Percentiles rank a stretch among this genome's conserved stretches.
Conservation (phyloP, 2,888 invertebrate species). For the Diarsia brunnea region DNA sequence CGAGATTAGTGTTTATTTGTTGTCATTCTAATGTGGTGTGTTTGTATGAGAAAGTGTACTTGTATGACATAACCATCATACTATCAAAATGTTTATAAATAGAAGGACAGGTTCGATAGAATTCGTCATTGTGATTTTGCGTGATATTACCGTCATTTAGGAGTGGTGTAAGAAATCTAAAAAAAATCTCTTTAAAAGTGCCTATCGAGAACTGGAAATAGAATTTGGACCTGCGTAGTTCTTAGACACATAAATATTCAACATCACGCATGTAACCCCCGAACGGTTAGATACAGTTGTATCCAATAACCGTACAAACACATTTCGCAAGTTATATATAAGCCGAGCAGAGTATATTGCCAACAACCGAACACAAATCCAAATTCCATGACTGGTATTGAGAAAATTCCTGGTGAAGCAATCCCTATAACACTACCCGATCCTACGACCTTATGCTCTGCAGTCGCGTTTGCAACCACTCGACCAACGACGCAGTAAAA, state of each 20-base stretch:
- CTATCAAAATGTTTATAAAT: constrained; percentile 26
- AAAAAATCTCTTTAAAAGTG: neutral
- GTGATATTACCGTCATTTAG: neutral
- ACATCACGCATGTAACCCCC: no score
- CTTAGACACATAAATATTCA: neutral
- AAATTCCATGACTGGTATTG: no score
- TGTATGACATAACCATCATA: constrained; percentile 38
- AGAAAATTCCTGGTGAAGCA: no score
- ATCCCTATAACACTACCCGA: no score
- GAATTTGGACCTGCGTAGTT: neutral
- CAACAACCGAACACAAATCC: no score
- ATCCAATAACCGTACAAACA: neutral
- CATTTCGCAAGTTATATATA: neutral
- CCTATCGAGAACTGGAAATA: neutral
- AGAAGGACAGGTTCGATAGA: neutral
- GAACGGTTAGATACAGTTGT: neutral
- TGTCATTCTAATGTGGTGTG: constrained; percentile 37
- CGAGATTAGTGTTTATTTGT: constrained; percentile 44
- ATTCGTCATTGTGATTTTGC: constrained; percentile 12
- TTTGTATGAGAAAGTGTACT: constrained; percentile 48
- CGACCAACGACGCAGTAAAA: neutral
- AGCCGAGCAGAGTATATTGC: no score
- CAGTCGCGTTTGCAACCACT: neutral
- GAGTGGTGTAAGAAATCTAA: neutral
- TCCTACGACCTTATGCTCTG: no score